Evolutionary conservation across 2,797 vertebrate species (phyloP), one percentile per base, ranked within the genome.

Genomic region (Paedocypris micromegethes): DNA sequence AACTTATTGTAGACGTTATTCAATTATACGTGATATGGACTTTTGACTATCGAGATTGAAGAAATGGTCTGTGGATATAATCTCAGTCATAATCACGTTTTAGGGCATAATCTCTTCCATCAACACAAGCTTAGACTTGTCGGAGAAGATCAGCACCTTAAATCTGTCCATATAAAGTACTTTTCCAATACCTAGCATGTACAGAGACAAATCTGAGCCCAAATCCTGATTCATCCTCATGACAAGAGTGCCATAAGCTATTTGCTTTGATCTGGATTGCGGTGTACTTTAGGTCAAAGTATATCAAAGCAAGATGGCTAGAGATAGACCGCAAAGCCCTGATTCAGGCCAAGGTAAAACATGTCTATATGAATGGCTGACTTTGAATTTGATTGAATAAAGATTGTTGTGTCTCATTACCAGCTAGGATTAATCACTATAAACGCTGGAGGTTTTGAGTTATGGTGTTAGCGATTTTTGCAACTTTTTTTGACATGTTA

Each of bases 141-240:
- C 78, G 78, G 66, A 80, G 71, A 58, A 74, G 75, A 80, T 80
- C 74, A 81, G 65, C 50, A 5, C 67, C 47, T 42, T 57, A 74
- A 78, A 76, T 60, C 76, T 59, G 8, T 37, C 73, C 78, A 79
- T 79, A 83, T 83, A 80, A 79, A 80, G 73, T 64, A 59, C 52
- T 49, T 55, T 63, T 74, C 60, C 39, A 23, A 63, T 74, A 70
- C 56, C 46, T 68, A n/a, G 66, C 51, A 72, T 57, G 6, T 57
- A 46, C 60, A 55, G 70, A 75, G 64, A 77, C 59, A 73, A 79
- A 80, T 73, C 68, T 66, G 69, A 59, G 65, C 66, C 52, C 68
- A 73, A 76, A 82, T 83, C 77, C 40, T 40, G 57, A 64, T 46
- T 57, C 65, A 45, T 55, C 47, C 62, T 50, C 46, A 44, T 70